Evolutionary conservation across 2,888 invertebrate genomes (phyloP).

Genomic region (Gari tellinella): DNA sequence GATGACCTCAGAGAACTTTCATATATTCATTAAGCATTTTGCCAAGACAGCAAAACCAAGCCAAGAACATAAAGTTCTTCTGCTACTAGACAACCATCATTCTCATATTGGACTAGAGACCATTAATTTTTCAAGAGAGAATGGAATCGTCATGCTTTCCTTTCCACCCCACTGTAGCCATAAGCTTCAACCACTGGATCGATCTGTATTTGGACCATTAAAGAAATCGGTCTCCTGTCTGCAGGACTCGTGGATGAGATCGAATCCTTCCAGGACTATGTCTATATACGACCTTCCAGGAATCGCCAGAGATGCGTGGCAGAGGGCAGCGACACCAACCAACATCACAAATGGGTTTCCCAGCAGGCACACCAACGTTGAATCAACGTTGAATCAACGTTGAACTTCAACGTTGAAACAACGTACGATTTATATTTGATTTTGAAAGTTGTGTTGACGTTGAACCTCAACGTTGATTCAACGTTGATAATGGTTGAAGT

Average conservation of each 20-base stretch:
- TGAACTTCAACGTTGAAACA: no score
- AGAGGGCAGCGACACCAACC: constrained; percentile 31
- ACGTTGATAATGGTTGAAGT: no score
- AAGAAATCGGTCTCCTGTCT: constrained; percentile 76
- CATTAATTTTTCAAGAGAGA: constrained; percentile 77
- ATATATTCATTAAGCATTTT: constrained; percentile 73
- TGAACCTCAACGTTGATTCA: no score
- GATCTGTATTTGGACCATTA: constrained; percentile 77
- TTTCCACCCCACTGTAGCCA: constrained; percentile 84
- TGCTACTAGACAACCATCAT: constrained; percentile 77
- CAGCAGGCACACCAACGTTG: no score
- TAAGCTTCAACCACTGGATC: constrained; percentile 84
- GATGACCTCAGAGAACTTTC: constrained; percentile 75
- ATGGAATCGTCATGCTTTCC: constrained; percentile 82
- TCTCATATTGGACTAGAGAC: constrained; percentile 68
- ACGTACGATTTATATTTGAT: no score
- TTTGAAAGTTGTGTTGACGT: no score
- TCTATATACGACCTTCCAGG: constrained; percentile 53
- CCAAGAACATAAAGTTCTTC: constrained; percentile 67
- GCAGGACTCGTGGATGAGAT: constrained; percentile 55
- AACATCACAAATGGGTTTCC: constrained; percentile 54
- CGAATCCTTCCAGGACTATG: constrained; percentile 78
- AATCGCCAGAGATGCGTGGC: constrained; percentile 48
- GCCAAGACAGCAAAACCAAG: constrained; percentile 67
- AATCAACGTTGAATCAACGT: no score